These are phyloP conservation scores for Archaeoteleia sp. DNA, from an alignment of 2,888 invertebrate genomes.

Conservation along the genomic window DNA sequence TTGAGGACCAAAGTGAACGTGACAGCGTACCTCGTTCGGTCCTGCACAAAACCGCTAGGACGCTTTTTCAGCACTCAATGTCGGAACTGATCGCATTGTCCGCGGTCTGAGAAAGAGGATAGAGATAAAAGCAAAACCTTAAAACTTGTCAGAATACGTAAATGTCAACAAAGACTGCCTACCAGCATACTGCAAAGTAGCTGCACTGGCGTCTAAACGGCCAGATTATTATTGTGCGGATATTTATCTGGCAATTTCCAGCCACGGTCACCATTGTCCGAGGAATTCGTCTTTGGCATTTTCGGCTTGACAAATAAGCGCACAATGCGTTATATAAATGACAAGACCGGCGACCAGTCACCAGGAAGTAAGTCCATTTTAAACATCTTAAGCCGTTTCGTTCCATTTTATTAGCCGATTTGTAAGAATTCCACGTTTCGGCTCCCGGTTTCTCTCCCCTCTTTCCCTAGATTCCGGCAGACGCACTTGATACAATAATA, in stretches of 20 bases:
- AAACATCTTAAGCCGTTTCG: conserved; percentile 17
- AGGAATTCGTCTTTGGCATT: conserved; percentile 51
- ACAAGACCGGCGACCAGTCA: conserved; percentile 36
- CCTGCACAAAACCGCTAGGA: conserved; percentile 30
- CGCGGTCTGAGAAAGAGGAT: conserved; percentile 21
- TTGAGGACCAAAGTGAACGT: conserved; percentile 2
- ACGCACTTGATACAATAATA: too few species aligned
- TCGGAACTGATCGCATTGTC: conserved; percentile 54
- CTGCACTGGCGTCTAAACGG: conserved; percentile 46
- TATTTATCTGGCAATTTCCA: conserved; percentile 66
- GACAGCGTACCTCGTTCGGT: conserved; percentile 10
- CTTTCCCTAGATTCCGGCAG: too few species aligned
- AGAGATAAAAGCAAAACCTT: conserved; percentile 37
- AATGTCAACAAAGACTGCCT: conserved; percentile 52
- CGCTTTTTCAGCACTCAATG: conserved; percentile 68
- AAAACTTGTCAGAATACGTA: conserved; percentile 59
- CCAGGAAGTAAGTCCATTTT: conserved; percentile 58
- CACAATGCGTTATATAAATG: conserved; percentile 50
- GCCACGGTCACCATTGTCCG: conserved; percentile 45
- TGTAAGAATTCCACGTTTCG: conserved; percentile 1
- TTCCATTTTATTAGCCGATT: conserved; percentile 15
- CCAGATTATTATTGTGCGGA: conserved; percentile 67
- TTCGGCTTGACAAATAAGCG: conserved; percentile 58
- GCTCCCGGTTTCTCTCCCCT: background rate
- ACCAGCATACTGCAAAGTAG: background rate